Base-by-base conservation (phyloP, 2,113 vertebrate species). In the Colinus virginianus region DNA sequence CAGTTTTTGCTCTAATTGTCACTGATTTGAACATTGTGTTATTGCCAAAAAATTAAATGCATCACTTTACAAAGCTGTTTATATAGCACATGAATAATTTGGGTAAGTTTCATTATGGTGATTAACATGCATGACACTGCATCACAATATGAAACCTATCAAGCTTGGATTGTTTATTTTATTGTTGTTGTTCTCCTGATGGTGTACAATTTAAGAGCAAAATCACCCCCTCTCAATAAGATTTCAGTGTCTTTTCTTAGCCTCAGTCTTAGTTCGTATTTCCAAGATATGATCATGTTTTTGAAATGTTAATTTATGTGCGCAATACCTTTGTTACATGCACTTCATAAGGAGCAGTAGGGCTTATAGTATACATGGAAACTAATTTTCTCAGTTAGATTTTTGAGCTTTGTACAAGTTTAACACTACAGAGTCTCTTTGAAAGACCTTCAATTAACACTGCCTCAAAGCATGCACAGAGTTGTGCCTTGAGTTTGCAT, bases 21-120 rank as follows among this genome's bases (percentile, higher is more conserved):
- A 70, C 38, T 64, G 66, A 74, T 85, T 86, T 78, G 53, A 94
- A 72, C 62, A 90, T 38, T 53, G 23, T 79, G 36, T 78, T 88
- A 64, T 75, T 90, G 56, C 45, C 61, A 93, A 78, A 88, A 91
- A 81, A 93, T 80, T 85, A 78, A 94, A 91, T 51, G 34, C 34
- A 70, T 94, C 66, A 49, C 58, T 91, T 97, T 89, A 67, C 38
- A 86, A 84, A 94, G 85, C 68, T 95, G 51, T 92, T 97, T 88
- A 83, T 93, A 72, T 30, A 93, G 79, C 56, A 71, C 56, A n/a
- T 94, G 85, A 95, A 90, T 96, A 95, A 93, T 95, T 95, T 93
- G 68, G 75, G 70, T 85, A 89, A 90, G 46, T 94, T 97, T 95
- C 81, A 89, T 94, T 94, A 76, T 85, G n/a, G 68, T 62, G 67